Evolutionary conservation across 2,888 invertebrate species (phyloP), one percentile per base, ranked within the genome.

Genomic region (Rosalia funebris): DNA sequence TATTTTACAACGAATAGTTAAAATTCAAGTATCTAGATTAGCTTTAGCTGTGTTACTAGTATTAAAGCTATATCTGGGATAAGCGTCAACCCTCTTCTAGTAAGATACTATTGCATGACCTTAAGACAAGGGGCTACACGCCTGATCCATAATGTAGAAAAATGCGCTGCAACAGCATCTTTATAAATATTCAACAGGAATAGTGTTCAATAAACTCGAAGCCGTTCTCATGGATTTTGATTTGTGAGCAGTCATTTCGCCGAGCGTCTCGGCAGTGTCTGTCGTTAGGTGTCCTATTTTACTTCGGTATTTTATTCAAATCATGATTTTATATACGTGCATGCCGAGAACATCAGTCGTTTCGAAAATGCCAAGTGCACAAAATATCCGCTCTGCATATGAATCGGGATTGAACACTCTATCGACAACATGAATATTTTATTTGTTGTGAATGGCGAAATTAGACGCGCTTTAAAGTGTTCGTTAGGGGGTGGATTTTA

Each of bases 321-420:
- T 73, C 72, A 67, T 72, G 72, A 63, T 70, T 71, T 74, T 71
- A 69, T 71, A 69, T 70, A 70, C 71, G 68, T 55, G 65, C 60
- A 69, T 68, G 70, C 68, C 56, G 70, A 59, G 72, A 72, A 73
- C 75, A 73, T 74, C 72, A 68, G 69, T 71, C 72, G 72, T 71
- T 73, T 70, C 60, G 63, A 67, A 72, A 75, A 75, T 68, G 70
- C 71, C 73, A 62, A 71, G 65, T 69, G 71, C 74, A 71, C 65
- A 64, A 67, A 65, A 71, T 67, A 72, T 72, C 59, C 67, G 68
- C 64, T 57, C 71, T 70, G 72, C 71, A 73, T 74, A 72, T 73
- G 71, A 75, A 74, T 74, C 63, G 69, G 64, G 60, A 48, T 60
- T 62, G 65, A 72, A 69, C 66, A 57, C 64, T 61, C 70, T 61